Evolutionary conservation across 2,113 vertebrate genomes (phyloP).

Genomic region (Larimichthys polyactis): DNA sequence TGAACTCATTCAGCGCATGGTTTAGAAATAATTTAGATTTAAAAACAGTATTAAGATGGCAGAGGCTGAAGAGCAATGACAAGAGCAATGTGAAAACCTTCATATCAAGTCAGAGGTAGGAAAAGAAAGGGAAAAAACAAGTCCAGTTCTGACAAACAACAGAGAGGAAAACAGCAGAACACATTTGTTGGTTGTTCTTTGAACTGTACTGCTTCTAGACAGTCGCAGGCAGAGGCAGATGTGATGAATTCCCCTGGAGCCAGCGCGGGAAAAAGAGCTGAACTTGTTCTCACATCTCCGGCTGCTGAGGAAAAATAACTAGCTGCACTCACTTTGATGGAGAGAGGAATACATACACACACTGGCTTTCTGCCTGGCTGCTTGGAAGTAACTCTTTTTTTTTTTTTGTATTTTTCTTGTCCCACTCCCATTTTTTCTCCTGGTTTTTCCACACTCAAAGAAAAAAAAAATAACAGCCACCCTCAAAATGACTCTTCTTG

Average conservation of each 20-base stretch:
- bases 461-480: not conserved
- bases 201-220: slow-evolving; percentile 62
- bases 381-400: slow-evolving; percentile 57
- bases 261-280: slow-evolving; percentile 61
- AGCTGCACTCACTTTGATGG: slow-evolving; percentile 77
- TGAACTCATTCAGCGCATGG: not conserved
- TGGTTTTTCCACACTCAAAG: not conserved
- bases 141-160: slow-evolving; percentile 56
- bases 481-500: not conserved
- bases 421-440: not conserved
- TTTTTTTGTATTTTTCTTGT: slow-evolving; percentile 33
- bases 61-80: not conserved
- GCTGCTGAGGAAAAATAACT: slow-evolving; percentile 76
- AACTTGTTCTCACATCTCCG: slow-evolving; percentile 75
- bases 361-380: slow-evolving; percentile 37
- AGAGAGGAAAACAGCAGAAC: slow-evolving; percentile 53
- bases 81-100: not conserved
- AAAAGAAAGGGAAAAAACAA: not conserved
- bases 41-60: not conserved
- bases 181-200: slow-evolving; percentile 62
- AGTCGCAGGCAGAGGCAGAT: slow-evolving; percentile 61
- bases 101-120: slow-evolving; percentile 10
- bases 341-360: slow-evolving; percentile 16
- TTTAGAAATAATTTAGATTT: not conserved
- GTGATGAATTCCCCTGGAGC: slow-evolving; percentile 74